Base-by-base conservation (phyloP, 2,888 invertebrate species). In the Schrankia costaestrigalis region DNA sequence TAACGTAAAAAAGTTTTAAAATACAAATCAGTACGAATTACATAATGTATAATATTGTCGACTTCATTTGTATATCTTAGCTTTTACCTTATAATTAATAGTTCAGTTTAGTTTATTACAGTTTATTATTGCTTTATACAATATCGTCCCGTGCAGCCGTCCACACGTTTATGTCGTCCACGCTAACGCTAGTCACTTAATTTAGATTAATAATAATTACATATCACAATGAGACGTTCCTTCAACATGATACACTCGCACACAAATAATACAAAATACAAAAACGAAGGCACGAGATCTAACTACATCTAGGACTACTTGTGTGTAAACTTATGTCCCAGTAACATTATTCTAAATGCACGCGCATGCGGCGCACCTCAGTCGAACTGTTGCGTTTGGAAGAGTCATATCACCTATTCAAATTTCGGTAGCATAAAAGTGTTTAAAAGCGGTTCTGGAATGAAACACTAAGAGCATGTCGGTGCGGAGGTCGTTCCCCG, bases 141-240 rank as follows among this genome's bases (percentile, higher is more conserved):
- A 82, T 82, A 83, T 80, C 76, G 73, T 73, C 80, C 80, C 81
- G 83, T 76, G 78, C 69, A 75, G 74, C 73, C 75, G 77, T 75
- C 72, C 78, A 77, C 74, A 70, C 78, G 70, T 68, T 73, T 71
- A 72, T 70, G 77, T 78, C 72, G 69, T 78, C 77, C 81, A 81
- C 78, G 74, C 76, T 81, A 84, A 80, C 78, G 75, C 78, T 81
- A 84, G 78, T 81, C 80, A 83, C 84, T 85, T 84, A 86, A 84
- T 84, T 85, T 85, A 85, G 85, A 82, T 82, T 80, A 71, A 81
- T 82, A 84, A 80, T 86, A 87, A 85, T 87, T 85, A 87, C 83
- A 87, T 87, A 87, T 87, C 86, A 87, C 86, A 87, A 83, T 86
- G 85, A 84, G 83, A 83, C 83, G 78, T 83, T 81, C 78, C 79